These are phyloP conservation scores for Apis mellifera DNA, from an alignment of 1,140 invertebrate genomes.

Conservation along the genomic window DNA sequence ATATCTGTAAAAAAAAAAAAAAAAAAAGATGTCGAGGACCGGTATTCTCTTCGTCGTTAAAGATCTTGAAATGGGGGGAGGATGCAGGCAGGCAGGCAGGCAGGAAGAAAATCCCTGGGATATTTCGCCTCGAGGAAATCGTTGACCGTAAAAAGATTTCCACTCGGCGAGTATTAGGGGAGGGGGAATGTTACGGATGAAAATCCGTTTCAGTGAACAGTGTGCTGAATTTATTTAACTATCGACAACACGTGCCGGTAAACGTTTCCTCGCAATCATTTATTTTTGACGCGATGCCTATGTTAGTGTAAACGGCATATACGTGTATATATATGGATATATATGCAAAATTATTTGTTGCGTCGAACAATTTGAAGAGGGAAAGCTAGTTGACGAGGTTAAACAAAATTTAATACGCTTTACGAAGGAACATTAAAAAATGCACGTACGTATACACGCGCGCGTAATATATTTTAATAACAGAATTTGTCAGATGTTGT, in stretches of 20 bases:
- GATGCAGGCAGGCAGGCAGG: constrained; percentile 1
- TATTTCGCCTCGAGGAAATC: neutral
- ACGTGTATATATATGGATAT: too few relatives aligned
- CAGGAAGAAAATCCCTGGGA: constrained; percentile 25
- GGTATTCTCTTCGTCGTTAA: neutral
- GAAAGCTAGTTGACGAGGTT: neutral
- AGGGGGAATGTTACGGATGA: neutral
- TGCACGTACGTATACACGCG: too few relatives aligned
- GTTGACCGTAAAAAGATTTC: constrained; percentile 24
- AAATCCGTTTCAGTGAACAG: neutral
- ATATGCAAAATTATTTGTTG: neutral
- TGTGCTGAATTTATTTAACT: constrained; percentile 1
- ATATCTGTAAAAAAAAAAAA: neutral
- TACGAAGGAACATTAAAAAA: too few relatives aligned
- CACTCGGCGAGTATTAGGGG: constrained; percentile 2
- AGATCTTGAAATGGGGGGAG: neutral
- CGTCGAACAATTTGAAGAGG: neutral
- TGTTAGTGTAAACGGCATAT: too few relatives aligned
- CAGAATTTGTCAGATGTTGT: too few relatives aligned
- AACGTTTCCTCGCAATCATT: neutral
- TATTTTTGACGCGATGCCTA: neutral
- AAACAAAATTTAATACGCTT: too few relatives aligned
- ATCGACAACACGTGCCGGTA: neutral
- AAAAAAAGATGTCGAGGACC: neutral
- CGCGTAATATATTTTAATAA: too few relatives aligned